phyloP scores from a whole-genome alignment of 1,140 invertebrate genomes.

The Drosophila nikananu region DNA sequence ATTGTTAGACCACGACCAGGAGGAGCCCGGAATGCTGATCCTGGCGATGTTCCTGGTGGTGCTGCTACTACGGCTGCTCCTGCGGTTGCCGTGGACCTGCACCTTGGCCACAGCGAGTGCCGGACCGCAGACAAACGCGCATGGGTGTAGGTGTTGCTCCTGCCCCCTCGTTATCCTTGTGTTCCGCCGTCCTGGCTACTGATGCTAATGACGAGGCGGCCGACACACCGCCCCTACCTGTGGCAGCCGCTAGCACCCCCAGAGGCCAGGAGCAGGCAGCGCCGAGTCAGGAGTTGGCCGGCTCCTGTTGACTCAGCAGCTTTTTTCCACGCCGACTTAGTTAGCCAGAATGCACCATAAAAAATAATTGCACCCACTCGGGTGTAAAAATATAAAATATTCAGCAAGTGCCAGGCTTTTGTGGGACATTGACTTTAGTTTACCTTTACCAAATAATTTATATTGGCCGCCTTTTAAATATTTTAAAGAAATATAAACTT shows the following conservation, averaged over 20 bases:
- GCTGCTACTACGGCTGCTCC: conserved; percentile 20
- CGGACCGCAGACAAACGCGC: conserved; percentile 76
- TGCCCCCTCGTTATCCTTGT: conserved; percentile 17
- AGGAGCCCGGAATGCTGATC: conserved; percentile 15
- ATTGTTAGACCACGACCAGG: conserved; percentile 61
- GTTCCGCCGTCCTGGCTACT: conserved; percentile 28
- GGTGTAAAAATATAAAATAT: no score
- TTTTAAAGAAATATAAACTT: no score
- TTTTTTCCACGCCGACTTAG: conserved; percentile 61
- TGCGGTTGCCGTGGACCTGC: conserved; percentile 64
- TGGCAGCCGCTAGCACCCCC: conserved; percentile 45
- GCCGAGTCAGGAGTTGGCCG: conserved; percentile 40
- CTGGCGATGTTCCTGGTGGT: conserved; percentile 7
- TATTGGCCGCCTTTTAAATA: not conserved
- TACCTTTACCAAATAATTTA: not conserved
- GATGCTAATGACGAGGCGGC: conserved; percentile 76
- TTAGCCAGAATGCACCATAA: conserved; percentile 33
- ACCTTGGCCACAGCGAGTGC: conserved; percentile 72
- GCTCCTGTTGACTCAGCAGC: conserved; percentile 74
- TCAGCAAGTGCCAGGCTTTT: not conserved
- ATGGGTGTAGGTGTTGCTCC: conserved; percentile 51
- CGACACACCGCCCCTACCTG: conserved; percentile 15
- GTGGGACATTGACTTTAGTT: not conserved
- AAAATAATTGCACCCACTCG: not conserved
- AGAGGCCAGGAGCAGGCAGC: conserved; percentile 27